phyloP scores from a whole-genome alignment of 2,888 invertebrate species.

The Ephialtes manifestator region DNA sequence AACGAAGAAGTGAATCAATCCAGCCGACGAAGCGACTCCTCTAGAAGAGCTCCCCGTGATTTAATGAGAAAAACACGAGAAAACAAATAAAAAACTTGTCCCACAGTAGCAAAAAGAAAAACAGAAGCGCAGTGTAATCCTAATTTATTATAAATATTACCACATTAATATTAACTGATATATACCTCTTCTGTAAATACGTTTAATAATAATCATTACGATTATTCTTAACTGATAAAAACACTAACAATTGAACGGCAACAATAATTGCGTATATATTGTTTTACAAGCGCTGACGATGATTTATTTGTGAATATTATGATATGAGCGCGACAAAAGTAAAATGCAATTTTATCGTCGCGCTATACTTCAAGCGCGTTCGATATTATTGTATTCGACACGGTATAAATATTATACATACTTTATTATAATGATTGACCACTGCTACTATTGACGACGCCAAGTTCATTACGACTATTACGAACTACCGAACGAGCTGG shows the following conservation, averaged over 20 bases:
- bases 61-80: slow-evolving; percentile 14
- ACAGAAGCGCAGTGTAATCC: slow-evolving; percentile 75
- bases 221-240: slow-evolving; percentile 70
- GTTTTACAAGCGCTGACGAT: slow-evolving; percentile 67
- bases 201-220: slow-evolving; percentile 79
- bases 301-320: slow-evolving; percentile 77
- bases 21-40: slow-evolving; percentile 46
- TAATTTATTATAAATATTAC: slow-evolving; percentile 79
- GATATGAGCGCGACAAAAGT: slow-evolving; percentile 74
- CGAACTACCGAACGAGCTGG: slow-evolving; percentile 39
- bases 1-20: slow-evolving; percentile 23
- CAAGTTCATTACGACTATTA: slow-evolving; percentile 39
- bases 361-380: slow-evolving; percentile 48
- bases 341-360: slow-evolving; percentile 73
- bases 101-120: slow-evolving; percentile 57
- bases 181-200: slow-evolving; percentile 83
- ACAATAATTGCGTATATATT: slow-evolving; percentile 71
- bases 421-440: slow-evolving; percentile 66
- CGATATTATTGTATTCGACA: slow-evolving; percentile 75
- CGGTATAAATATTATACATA: slow-evolving; percentile 81
- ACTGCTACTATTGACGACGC: slow-evolving; percentile 46
- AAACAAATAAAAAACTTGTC: slow-evolving; percentile 52
- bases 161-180: slow-evolving; percentile 78
- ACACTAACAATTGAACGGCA: slow-evolving; percentile 63
- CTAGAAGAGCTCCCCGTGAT: slow-evolving; percentile 29